Conservation (phyloP, 1,140 invertebrate species). For the Littorina saxatilis region DNA sequence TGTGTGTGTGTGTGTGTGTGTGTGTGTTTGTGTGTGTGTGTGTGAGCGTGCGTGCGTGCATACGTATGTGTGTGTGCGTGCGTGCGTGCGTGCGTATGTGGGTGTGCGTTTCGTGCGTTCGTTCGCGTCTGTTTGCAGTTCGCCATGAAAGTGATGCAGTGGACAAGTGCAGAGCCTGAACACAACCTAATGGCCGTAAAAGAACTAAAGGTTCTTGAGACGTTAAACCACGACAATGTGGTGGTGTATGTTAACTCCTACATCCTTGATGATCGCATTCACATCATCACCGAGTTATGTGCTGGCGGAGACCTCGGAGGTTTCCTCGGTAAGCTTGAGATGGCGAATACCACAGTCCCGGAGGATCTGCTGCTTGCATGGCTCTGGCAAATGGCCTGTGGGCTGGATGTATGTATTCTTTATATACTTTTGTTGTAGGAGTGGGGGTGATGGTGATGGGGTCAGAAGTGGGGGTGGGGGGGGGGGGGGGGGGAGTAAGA, state of each 20-base stretch:
- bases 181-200: neutral
- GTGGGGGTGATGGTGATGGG: too few species aligned
- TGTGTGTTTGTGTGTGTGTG: too few species aligned
- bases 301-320: conserved; percentile 31
- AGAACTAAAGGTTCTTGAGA: conserved; percentile 19
- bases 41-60: too few species aligned
- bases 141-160: conserved; percentile 29
- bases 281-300: conserved; percentile 42
- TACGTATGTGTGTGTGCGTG: too few species aligned
- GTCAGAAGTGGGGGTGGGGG: too few species aligned
- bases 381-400: conserved; percentile 38
- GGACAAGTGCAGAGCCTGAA: neutral
- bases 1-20: too few species aligned
- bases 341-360: neutral
- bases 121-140: too few species aligned
- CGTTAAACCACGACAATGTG: conserved; percentile 29
- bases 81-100: too few species aligned
- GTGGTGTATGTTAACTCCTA: neutral
- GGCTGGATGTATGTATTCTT: conserved; percentile 27
- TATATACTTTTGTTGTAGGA: too few species aligned
- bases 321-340: conserved; percentile 10
- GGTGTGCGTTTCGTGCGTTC: too few species aligned
- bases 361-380: conserved; percentile 37
- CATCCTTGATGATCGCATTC: neutral
- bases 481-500: too few species aligned